Evolutionary conservation across 2,113 vertebrate genomes (phyloP), one percentile per base, ranked within the genome.

Genomic region (Lanius ludovicianus): DNA sequence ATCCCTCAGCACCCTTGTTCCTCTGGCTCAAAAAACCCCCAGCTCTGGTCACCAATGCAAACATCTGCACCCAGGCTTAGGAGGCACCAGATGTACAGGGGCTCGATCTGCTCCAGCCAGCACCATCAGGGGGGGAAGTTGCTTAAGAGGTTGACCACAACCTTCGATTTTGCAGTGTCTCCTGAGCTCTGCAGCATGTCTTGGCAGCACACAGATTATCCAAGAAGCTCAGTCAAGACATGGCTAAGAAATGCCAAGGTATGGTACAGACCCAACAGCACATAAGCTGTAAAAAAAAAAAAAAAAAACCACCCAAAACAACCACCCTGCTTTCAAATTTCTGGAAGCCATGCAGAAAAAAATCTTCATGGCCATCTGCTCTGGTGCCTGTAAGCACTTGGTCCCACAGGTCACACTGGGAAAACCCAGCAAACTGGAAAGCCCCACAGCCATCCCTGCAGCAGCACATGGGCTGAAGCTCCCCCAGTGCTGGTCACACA

Each of bases 401-500:
- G 57, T 79, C 71, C 56, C 68, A 71, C 47, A 62, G 56, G 57
- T 41, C 62, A 27, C 22, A 5, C 37, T 39, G 88, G 28, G 62
- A 83, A 76, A 63, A 11, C 13, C 31, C 86, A 80, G n/a, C 49
- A 88, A 31, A 41, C 20, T 57, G 65, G 65, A n/a, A 76, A 69
- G 53, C 15, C 67, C 46, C n/a, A 21, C 0, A 59, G 20, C 18
- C 52, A 15, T 16, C 49, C 28, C 28, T 15, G 33, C 27, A n/a
- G 60, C 6, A 68, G 18, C 56, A 37, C 30, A 0, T 1, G 17
- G 42, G 52, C 30, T 78, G 62, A 9, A 20, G 21, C 46, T n/a
- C 6, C 28, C 24, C 30, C 53, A 27, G 80, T 0, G 0, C 76
- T 60, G 59, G 30, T 8, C 68, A 81, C 12, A 1, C 33, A 3